Evolutionary conservation across 2,113 vertebrate genomes (phyloP).

Genomic region (Phalacrocorax carbo): DNA sequence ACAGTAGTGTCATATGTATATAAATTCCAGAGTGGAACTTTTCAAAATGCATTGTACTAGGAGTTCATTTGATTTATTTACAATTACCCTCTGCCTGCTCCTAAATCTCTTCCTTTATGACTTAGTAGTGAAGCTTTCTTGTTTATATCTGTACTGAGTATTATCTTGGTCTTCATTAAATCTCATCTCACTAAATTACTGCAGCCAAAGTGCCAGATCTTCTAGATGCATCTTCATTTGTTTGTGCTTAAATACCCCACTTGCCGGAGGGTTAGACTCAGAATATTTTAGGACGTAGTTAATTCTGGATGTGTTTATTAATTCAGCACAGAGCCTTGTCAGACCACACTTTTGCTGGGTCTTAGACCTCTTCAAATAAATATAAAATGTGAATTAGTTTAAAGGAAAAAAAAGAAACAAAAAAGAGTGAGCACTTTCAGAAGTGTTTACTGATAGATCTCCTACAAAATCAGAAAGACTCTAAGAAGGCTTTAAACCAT

Average conservation of each 20-base stretch:
- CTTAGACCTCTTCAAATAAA: not conserved
- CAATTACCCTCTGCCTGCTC: constrained; percentile 9
- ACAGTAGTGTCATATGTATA: not conserved
- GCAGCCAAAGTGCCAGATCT: not conserved
- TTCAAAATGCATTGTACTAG: not conserved
- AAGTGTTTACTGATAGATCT: not conserved
- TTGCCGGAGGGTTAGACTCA: not conserved
- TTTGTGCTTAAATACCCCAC: not conserved
- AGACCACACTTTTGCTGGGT: not conserved
- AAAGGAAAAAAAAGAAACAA: not conserved
- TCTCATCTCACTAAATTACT: constrained; percentile 34
- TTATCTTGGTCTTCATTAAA: constrained; percentile 43
- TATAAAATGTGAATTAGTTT: not conserved
- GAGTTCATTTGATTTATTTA: constrained; percentile 50
- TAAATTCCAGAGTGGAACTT: constrained; percentile 30
- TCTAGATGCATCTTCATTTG: not conserved
- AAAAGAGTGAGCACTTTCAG: not conserved
- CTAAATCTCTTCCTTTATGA: constrained; percentile 52
- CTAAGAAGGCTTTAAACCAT: not conserved
- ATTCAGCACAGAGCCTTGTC: not conserved
- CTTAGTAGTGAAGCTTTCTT: not conserved
- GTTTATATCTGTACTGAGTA: constrained; percentile 42
- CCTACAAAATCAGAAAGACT: not conserved
- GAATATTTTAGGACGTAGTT: not conserved
- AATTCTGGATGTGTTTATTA: not conserved